Percentiles rank a stretch among this genome's conserved stretches.
Conservation (phyloP, 2,113 vertebrate species). For the Anguilla rostrata region DNA sequence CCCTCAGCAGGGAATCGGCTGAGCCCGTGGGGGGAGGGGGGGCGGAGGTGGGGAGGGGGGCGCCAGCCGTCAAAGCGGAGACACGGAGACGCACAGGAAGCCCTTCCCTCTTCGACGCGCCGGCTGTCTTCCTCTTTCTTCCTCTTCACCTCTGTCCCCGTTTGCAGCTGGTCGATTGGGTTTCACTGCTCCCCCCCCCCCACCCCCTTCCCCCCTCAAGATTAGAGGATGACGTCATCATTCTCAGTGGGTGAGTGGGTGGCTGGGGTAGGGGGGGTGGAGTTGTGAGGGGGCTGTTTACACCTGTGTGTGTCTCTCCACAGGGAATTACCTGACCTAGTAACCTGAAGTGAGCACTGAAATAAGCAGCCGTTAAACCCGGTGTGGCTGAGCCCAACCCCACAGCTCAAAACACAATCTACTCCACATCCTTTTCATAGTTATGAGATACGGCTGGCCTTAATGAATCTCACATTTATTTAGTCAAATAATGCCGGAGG, state of each 20-base stretch:
- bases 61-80: too few species aligned
- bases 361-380: not conserved
- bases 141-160: too few species aligned
- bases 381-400: too few species aligned
- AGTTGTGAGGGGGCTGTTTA: not conserved
- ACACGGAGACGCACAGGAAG: too few species aligned
- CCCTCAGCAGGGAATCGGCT: not conserved
- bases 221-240: not conserved
- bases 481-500: not conserved
- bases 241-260: not conserved
- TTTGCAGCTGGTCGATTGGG: too few species aligned
- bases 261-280: too few species aligned
- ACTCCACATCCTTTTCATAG: not conserved
- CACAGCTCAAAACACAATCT: not conserved
- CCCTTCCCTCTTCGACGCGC: too few species aligned
- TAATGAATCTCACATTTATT: too few species aligned
- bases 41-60: not conserved
- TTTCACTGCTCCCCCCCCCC: too few species aligned
- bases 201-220: too few species aligned
- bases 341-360: not conserved
- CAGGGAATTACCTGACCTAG: not conserved
- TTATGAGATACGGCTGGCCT: too few species aligned
- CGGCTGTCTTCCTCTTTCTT: too few species aligned
- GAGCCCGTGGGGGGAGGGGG: not conserved
- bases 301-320: not conserved